Percentiles rank a stretch among this genome's conserved stretches.
Conservation (phyloP, 2,113 vertebrate genomes). For the Toxotes chatareus region DNA sequence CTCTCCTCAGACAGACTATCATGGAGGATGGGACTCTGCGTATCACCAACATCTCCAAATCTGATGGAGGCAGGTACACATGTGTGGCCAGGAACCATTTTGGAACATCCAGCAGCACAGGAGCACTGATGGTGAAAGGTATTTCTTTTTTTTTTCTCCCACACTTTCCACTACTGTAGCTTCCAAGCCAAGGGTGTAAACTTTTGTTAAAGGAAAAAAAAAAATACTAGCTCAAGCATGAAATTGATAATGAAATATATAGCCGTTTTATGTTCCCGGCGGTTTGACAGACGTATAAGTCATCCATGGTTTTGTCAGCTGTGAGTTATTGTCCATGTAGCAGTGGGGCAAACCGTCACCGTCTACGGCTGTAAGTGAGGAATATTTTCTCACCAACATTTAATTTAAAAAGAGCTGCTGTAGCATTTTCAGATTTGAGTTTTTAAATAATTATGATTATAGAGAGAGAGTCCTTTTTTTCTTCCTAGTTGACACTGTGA, state of each 20-base stretch:
- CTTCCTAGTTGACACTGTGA: slow-evolving; percentile 56
- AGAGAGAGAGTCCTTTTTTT: slow-evolving; percentile 34
- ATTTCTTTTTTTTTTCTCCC: slow-evolving; percentile 49
- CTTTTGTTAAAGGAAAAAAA: slow-evolving; percentile 62
- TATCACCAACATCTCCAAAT: slow-evolving; percentile 86
- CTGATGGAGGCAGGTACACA: slow-evolving; percentile 86
- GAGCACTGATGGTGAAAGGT: slow-evolving; percentile 90
- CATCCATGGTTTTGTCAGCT: slow-evolving; percentile 82
- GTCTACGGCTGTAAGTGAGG: slow-evolving; percentile 56
- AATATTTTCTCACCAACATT: slow-evolving; percentile 66
- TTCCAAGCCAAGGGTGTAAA: slow-evolving; percentile 68
- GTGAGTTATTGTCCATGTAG: slow-evolving; percentile 84
- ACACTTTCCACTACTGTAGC: slow-evolving; percentile 21
- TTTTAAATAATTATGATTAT: slow-evolving; percentile 70
- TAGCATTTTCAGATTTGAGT: slow-evolving; percentile 64
- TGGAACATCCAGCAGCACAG: slow-evolving; percentile 85
- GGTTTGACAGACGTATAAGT: slow-evolving; percentile 85
- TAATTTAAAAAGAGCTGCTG: slow-evolving; percentile 74
- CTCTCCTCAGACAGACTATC: slow-evolving; percentile 74
- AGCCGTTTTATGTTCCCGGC: slow-evolving; percentile 81
- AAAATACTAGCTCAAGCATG: slow-evolving; percentile 80
- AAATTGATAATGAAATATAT: slow-evolving; percentile 87
- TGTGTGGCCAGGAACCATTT: slow-evolving; percentile 90
- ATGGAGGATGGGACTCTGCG: slow-evolving; percentile 87
- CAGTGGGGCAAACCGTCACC: slow-evolving; percentile 55